Base-by-base conservation (phyloP, 1,140 invertebrate genomes). In the Drosophila tsacasi region DNA sequence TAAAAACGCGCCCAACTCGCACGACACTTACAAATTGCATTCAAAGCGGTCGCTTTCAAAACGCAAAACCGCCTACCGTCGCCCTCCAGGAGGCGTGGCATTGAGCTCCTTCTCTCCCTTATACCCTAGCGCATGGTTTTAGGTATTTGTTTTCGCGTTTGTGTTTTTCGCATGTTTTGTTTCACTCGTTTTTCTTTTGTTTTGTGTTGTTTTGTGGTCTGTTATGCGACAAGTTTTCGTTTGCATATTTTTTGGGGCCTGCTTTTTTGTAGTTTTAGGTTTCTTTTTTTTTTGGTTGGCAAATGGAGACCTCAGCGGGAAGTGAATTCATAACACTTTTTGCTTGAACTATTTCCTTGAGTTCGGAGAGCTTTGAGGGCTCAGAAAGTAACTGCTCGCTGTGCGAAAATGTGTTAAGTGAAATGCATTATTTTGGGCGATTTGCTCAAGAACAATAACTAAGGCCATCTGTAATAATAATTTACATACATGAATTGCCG, bases 11-110 rank as follows among this genome's bases (percentile, higher is more conserved):
- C 21, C 37, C 62, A 64, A 25, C 59, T 40, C 67, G 63, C 64
- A 64, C 63, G 66, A 67, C 73, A 76, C 73, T 76, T 44, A 74
- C 81, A 79, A 89, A 87, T 89, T 89, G 84, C 73, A 84, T 89
- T 89, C 76, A 87, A 83, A 81, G 59, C 65, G 73, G 42, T 63
- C 50, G 67, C 65, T 75, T 75, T 85, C 62, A 58, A 76, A 85
- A 67, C 58, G 64, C 54, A 40, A 37, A 35, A 52, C 63, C 60
- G 71, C 76, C 72, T 32, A 61, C 59, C 63, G 25, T 17, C 63
- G 39, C 23, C 37, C 52, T 4, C 9, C 21, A 23, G 7, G 19
- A 39, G 44, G 46, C 47, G 61, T 50, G 39, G 42, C 66, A 72
- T 63, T 72, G 59, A 61, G 61, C 47, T 47, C 55, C 57, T 30